Evolutionary conservation across 2,797 vertebrate genomes (phyloP), one percentile per base, ranked within the genome.

Genomic region (Melopsittacus undulatus): DNA sequence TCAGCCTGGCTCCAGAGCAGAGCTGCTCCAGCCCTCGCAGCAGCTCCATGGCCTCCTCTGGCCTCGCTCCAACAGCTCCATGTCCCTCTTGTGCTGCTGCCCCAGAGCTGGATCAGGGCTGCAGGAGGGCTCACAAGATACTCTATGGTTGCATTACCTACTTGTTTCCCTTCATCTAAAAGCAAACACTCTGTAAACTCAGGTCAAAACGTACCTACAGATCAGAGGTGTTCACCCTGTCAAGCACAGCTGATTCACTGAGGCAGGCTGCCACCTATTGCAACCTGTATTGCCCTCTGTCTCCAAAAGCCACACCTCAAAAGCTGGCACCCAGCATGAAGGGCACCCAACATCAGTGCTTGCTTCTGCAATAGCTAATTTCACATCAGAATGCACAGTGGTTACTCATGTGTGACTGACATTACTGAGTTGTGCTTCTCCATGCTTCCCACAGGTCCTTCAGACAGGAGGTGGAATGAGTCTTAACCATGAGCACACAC

Each of bases 271-370:
- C 20, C 32, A 56, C 13, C 51, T 72, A 20, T 0, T 10, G 24
- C 67, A 43, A 38, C 22, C 42, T 2, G 1, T 10, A 46, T 10
- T 0, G 0, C 29, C 49, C 74, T 43, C n/a, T 17, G 2, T 5
- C 75, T 2, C 1, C 23, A 68, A 40, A 40, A 43, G 27, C 13
- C 1, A 1, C 10, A 40, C 12, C 72, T 83, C 68, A 11, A 8
- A 36, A 59, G 18, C 20, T 1, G 12, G 13, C 0, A 2, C 22
- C 40, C 75, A 40, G 26, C 74, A 45, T 7, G 21, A 29, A 24
- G 74, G 75, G 46, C 19, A 49, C 68, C n/a, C 24, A 1, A 42
- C 73, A 30, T 6, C 61, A 61, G 13, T 2, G 64, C 42, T 1
- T 23, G 46, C 16, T 72, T 95, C 46, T 32, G 27, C 43, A 62